Evolutionary conservation across 2,888 invertebrate genomes (phyloP), one percentile per base, ranked within the genome.

Genomic region (Ptychoptera contaminata): DNA sequence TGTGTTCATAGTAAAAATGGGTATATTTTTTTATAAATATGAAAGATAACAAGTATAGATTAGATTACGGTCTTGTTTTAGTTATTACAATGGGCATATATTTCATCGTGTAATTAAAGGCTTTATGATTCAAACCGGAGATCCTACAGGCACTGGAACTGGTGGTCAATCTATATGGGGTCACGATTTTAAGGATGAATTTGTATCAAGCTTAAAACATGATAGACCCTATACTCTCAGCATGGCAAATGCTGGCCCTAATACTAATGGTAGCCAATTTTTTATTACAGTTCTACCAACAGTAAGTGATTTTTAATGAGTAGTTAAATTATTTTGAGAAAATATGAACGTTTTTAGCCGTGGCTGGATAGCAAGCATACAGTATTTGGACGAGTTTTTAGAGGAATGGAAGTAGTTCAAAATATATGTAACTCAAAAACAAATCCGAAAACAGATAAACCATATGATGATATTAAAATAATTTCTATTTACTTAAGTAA

Each of bases 111-210:
- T 88, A 14, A 88, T 90, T 52, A 87, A 86, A 63, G 81, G 84
- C 6, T 90, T 77, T 51, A 77, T 77, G 77, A 70, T 77, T 23
- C 77, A 78, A 60, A 77, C 77, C 10, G 77, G 77, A 1, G 76
- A 77, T 59, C 77, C 77, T 0, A 77, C 77, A 1, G 85, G 77
- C 1, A 94, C 91, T 39, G 98, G 98, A 2, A 94, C 94, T 0
- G 97, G 97, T 1, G 98, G 98, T 0, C 92, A 97, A 67, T 94
- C 94, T 48, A 96, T 99, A 56, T 99, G 97, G 97, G 97, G 96
- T 37, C 86, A 85, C 1, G 97, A 98, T 67, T 99, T 99, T 66
- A 93, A 92, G 56, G 98, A 99, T 65, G 98, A 99, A 70, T 94
- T 98, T 65, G 78, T 79, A 47, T 74, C 88, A 0, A 79, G 80